Evolutionary conservation across 2,797 vertebrate genomes (phyloP).

Genomic region (Spheniscus humboldti): DNA sequence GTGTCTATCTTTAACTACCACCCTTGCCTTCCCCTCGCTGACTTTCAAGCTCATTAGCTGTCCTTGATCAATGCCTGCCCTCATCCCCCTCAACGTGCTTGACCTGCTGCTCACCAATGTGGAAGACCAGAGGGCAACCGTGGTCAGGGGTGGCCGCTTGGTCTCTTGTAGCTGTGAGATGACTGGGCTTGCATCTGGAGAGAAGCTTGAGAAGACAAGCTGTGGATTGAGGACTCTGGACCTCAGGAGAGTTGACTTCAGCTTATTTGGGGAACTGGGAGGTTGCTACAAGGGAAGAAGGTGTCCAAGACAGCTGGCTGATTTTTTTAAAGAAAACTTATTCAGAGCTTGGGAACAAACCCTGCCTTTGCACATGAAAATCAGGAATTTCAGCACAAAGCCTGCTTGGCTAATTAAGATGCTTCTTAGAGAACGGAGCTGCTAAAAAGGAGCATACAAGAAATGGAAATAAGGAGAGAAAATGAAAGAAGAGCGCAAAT

Average conservation of each 20-base stretch:
- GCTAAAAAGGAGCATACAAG: conserved; percentile 39
- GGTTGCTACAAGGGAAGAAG: not conserved
- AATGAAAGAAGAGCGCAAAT: conserved; percentile 14
- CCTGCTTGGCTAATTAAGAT: conserved; percentile 48
- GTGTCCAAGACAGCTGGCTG: not conserved
- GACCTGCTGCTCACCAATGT: not conserved
- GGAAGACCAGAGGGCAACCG: rapidly evolving
- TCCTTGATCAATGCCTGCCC: not conserved
- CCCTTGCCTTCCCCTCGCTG: not conserved
- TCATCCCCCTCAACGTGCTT: not conserved
- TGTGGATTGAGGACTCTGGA: not conserved
- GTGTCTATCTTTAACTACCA: not conserved
- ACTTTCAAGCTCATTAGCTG: not conserved
- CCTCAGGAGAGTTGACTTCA: not conserved
- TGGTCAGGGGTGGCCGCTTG: not conserved
- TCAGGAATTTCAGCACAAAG: conserved; percentile 47
- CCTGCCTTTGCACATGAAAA: conserved; percentile 27
- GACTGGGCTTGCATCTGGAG: not conserved
- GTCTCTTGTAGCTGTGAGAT: not conserved
- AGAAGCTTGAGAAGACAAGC: not conserved
- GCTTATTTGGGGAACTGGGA: not conserved
- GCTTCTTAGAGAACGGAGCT: conserved; percentile 4
- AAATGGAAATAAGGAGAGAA: conserved; percentile 56
- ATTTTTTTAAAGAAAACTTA: not conserved
- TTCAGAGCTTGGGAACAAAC: conserved; percentile 53